Evolutionary conservation across 2,113 vertebrate genomes (phyloP).

Genomic region (Cyanoliseus patagonus): DNA sequence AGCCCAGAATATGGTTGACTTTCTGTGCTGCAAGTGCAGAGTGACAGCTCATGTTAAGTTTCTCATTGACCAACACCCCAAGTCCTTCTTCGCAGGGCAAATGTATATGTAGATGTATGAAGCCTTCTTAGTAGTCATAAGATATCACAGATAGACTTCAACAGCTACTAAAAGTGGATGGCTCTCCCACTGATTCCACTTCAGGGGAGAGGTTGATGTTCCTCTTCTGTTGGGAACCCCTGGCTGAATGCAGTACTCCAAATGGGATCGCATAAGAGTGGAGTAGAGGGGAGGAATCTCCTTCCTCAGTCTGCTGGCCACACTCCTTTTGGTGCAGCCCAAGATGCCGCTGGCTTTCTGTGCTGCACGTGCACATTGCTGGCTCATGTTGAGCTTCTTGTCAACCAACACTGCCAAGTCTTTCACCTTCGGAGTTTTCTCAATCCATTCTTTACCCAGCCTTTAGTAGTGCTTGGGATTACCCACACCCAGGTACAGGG

Average conservation of each 20-base stretch:
- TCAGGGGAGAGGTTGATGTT: background rate
- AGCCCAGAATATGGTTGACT: no score
- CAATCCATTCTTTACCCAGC: background rate
- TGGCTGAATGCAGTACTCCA: background rate
- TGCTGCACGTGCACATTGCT: background rate
- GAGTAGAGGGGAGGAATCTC: background rate
- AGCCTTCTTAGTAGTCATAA: background rate
- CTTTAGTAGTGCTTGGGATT: background rate
- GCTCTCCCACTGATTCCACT: background rate
- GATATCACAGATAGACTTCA: background rate
- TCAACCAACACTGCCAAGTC: background rate
- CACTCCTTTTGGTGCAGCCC: background rate
- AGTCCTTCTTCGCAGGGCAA: no score
- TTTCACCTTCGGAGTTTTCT: background rate
- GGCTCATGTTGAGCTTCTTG: background rate
- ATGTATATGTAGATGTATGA: background rate
- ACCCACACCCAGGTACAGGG: background rate
- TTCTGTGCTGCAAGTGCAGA: no score
- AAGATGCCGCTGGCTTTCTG: background rate
- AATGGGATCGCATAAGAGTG: background rate
- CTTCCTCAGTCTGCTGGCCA: background rate
- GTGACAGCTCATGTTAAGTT: no score
- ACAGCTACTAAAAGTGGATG: background rate
- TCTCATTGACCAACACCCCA: no score
- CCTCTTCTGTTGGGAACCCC: background rate